A percentile compares a stretch with the other conserved stretches of the same genome.
These are phyloP conservation scores for Ephialtes manifestator DNA, from an alignment of 2,888 invertebrate species.

Conservation along the genomic window DNA sequence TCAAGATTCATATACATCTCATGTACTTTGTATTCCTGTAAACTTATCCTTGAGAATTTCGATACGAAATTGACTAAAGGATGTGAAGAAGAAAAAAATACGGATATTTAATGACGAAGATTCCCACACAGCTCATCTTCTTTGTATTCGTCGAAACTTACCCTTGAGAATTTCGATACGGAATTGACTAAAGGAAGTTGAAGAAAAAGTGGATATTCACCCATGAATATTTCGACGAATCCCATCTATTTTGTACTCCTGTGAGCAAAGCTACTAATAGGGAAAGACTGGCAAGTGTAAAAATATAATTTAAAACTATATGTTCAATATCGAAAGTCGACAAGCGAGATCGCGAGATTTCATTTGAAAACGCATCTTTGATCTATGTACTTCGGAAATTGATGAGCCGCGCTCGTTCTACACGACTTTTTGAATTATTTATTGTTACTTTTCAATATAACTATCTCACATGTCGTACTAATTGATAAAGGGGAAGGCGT, in stretches of 20 bases:
- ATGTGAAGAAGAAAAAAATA: too few species aligned
- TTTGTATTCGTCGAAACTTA: constrained; percentile 32
- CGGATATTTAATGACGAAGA: too few species aligned
- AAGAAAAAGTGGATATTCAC: too few species aligned
- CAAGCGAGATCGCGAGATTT: constrained; percentile 42
- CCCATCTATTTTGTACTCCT: constrained; percentile 36
- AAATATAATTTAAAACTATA: constrained; percentile 22
- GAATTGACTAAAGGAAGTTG: too few species aligned
- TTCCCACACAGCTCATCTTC: constrained; percentile 5
- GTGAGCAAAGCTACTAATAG: constrained; percentile 23
- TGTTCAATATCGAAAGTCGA: constrained; percentile 26
- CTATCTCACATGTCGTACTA: background rate
- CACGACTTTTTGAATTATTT: background rate
- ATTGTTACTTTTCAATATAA: background rate
- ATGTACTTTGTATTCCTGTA: constrained; percentile 40
- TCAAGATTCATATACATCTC: constrained; percentile 12
- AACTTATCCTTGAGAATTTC: too few species aligned
- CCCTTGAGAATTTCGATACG: too few species aligned
- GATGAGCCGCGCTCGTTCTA: background rate
- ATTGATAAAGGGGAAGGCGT: background rate
- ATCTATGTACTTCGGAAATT: background rate
- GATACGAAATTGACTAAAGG: too few species aligned
- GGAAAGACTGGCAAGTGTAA: constrained; percentile 35
- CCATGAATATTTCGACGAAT: too few species aligned
- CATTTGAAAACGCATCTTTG: constrained; percentile 15